Percentiles rank a stretch among this genome's conserved stretches.
Conservation (phyloP, 2,888 invertebrate species). For the Leptinotarsa juncta region DNA sequence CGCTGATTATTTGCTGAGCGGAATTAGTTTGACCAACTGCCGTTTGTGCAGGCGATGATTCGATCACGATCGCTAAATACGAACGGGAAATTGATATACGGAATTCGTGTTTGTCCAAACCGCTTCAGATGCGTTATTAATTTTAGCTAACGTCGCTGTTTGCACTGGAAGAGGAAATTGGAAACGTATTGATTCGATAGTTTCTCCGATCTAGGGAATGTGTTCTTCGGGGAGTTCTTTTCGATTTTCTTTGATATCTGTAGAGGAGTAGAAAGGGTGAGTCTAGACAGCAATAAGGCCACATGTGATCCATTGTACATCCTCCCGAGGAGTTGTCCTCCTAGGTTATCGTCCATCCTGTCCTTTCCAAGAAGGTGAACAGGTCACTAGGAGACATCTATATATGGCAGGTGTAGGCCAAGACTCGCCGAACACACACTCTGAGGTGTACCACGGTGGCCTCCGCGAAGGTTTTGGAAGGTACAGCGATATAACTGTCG, state of each 20-base stretch:
- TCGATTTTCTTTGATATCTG: background rate
- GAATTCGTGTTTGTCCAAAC: background rate
- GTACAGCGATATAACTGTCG: no score
- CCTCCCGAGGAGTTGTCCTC: no score
- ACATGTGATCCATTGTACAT: no score
- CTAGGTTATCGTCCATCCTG: no score
- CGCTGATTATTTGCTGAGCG: background rate
- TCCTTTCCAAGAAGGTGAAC: no score
- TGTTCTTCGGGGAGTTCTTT: background rate
- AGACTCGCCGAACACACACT: no score
- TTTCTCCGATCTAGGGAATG: background rate
- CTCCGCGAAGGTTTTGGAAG: no score
- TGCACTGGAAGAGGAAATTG: background rate
- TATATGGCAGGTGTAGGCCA: no score
- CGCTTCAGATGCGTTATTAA: constrained; percentile 1
- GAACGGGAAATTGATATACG: constrained; percentile 9
- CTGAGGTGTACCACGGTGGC: no score
- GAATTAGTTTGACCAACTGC: constrained; percentile 3
- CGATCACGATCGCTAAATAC: constrained; percentile 14
- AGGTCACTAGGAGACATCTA: no score
- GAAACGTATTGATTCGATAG: constrained; percentile 1
- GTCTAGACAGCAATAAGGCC: no score
- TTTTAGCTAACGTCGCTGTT: background rate
- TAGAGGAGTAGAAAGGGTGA: no score
- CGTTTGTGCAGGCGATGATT: constrained; percentile 7